Evolutionary conservation across 2,113 vertebrate genomes (phyloP).

Genomic region (Suncus etruscus): DNA sequence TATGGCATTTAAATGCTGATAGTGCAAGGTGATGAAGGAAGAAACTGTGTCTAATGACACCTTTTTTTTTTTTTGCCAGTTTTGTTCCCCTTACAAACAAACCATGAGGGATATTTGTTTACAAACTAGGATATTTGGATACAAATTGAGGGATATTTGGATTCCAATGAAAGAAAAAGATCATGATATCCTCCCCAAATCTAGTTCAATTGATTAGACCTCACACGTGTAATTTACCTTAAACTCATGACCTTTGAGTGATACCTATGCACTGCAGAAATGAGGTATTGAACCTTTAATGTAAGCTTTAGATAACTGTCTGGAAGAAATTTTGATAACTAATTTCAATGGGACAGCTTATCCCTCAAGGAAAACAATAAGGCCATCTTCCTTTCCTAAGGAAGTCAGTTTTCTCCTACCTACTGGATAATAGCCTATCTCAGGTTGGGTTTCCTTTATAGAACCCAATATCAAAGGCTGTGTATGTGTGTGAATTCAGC

Average conservation of each 20-base stretch:
- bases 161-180: not conserved
- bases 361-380: not conserved
- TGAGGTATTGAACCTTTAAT: not conserved
- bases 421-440: not conserved
- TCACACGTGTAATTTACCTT: not conserved
- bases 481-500: not conserved
- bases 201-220: conserved; percentile 16
- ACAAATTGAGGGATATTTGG: not conserved
- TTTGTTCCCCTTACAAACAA: conserved; percentile 8
- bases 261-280: not conserved
- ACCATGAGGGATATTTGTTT: not conserved
- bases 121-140: too few species aligned
- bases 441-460: conserved; percentile 43
- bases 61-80: not conserved
- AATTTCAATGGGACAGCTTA: not conserved
- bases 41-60: not conserved
- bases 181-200: not conserved
- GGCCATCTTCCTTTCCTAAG: not conserved
- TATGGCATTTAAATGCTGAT: not conserved
- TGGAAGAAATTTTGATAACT: not conserved
- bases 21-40: not conserved
- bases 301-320: not conserved
- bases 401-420: not conserved
- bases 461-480: not conserved
- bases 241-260: not conserved